Conservation (phyloP, 2,797 vertebrate species). For the Gambelia wislizenii region DNA sequence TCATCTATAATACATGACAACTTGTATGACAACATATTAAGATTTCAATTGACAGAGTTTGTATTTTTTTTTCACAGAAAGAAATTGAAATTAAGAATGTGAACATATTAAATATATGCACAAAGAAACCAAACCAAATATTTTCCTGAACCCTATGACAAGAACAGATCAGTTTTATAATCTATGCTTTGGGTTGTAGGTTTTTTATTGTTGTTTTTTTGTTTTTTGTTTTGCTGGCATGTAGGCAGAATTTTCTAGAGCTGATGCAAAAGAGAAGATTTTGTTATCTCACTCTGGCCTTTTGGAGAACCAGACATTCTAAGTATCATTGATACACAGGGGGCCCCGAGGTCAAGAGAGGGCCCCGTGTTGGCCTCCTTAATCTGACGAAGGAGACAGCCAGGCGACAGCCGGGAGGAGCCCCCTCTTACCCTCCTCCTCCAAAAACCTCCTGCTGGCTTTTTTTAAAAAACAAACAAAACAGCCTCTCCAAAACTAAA, state of each 20-base stretch:
- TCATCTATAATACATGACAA: background rate
- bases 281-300: conserved; percentile 38
- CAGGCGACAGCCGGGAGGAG: too few species aligned
- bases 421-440: too few species aligned
- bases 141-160: conserved; percentile 22
- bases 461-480: too few species aligned
- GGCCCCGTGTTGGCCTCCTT: too few species aligned
- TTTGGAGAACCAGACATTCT: background rate
- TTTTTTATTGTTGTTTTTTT: too few species aligned
- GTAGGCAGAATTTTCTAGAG: background rate
- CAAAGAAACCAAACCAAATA: conserved; percentile 42
- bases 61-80: conserved; percentile 37
- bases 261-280: conserved; percentile 35
- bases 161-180: background rate
- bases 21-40: conserved; percentile 3
- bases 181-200: conserved; percentile 20
- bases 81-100: conserved; percentile 27
- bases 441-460: too few species aligned
- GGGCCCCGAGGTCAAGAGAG: too few species aligned
- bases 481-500: too few species aligned
- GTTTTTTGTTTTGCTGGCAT: background rate
- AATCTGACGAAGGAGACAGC: too few species aligned
- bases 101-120: background rate
- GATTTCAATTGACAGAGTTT: conserved; percentile 26
- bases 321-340: background rate